Percentiles rank a stretch among this genome's conserved stretches.
phyloP scores from a whole-genome alignment of 2,113 vertebrate species.

The Rhinichthys klamathensis region DNA sequence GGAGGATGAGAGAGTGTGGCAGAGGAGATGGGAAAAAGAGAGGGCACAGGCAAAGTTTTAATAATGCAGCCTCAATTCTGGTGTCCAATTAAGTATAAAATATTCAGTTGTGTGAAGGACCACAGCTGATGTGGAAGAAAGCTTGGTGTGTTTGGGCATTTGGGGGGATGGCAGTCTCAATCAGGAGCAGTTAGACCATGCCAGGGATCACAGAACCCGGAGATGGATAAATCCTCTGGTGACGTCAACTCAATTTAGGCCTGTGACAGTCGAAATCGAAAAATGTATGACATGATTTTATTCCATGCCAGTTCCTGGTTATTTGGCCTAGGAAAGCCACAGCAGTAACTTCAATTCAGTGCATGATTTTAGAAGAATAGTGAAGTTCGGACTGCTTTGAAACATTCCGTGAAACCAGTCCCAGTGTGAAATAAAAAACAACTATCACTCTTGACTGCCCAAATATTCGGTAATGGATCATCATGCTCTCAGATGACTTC shows the following conservation, averaged over 20 bases:
- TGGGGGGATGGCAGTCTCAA: constrained; percentile 19
- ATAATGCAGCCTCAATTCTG: constrained; percentile 54
- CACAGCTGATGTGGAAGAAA: not conserved
- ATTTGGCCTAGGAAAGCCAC: constrained; percentile 2
- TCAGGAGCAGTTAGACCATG: constrained; percentile 41
- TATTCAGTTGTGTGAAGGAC: constrained; percentile 49
- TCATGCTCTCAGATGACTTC: not conserved
- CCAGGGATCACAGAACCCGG: constrained; percentile 20
- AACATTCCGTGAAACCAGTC: not conserved
- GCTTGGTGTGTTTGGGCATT: constrained; percentile 5
- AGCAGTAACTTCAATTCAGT: not conserved
- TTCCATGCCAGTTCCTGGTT: constrained; percentile 24
- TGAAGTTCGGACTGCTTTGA: not conserved
- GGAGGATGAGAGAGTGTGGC: constrained; percentile 30
- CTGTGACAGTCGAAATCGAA: constrained; percentile 23
- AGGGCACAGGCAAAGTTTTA: constrained; percentile 46
- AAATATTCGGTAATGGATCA: not conserved
- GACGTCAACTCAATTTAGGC: constrained; percentile 12
- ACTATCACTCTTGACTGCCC: not conserved
- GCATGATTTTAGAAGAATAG: not conserved
- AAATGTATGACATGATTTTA: constrained; percentile 31
- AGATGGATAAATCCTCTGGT: constrained; percentile 12
- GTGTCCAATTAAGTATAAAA: constrained; percentile 59
- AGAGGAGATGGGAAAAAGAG: constrained; percentile 8
- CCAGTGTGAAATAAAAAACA: not conserved